Conservation (phyloP, 2,797 vertebrate species). For the Acanthornis magna region DNA sequence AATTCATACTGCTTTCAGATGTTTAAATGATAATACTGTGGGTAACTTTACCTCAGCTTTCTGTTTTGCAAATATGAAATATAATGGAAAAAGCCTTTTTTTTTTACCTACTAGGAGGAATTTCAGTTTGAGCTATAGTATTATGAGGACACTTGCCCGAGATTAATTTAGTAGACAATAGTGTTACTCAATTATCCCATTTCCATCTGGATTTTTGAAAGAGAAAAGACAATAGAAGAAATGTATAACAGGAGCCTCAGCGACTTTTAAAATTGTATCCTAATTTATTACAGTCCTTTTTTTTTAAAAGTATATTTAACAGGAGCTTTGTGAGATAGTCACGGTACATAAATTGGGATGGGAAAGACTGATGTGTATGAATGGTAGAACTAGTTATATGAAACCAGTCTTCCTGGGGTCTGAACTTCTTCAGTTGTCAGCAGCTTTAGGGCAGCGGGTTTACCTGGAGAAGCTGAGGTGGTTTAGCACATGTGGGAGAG, state of each 20-base stretch:
- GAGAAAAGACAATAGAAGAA: background rate
- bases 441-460: background rate
- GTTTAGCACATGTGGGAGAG: background rate
- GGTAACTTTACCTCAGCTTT: background rate
- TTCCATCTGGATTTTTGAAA: slow-evolving; percentile 42
- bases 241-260: background rate
- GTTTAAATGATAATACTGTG: background rate
- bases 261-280: slow-evolving; percentile 26
- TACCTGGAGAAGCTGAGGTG: background rate
- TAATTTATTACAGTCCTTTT: slow-evolving; percentile 21
- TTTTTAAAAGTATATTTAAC: slow-evolving; percentile 26
- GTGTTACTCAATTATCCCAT: background rate
- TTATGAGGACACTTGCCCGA: background rate
- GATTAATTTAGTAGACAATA: background rate
- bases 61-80: background rate
- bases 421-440: background rate
- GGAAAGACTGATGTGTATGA: background rate
- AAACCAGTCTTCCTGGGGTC: background rate
- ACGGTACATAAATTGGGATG: background rate
- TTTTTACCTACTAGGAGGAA: background rate
- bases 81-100: background rate
- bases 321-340: background rate
- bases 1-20: slow-evolving; percentile 14
- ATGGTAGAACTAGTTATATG: background rate
- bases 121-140: background rate